phyloP scores from a whole-genome alignment of 2,797 vertebrate genomes.

The Sylvia borin region DNA sequence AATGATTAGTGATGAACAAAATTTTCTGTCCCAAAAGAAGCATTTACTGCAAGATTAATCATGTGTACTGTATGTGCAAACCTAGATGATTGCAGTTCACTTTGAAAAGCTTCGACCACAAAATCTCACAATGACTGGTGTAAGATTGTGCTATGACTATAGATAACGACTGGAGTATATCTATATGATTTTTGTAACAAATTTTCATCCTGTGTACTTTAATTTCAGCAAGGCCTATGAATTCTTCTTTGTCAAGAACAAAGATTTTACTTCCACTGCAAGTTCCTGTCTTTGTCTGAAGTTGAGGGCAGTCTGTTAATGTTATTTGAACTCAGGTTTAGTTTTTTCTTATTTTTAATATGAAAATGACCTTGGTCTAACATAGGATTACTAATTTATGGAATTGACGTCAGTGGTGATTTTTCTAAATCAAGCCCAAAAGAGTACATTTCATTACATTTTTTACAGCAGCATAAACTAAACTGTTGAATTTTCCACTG shows the following conservation, averaged over 20 bases:
- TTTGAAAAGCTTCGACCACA: neutral
- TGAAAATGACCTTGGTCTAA: conserved; percentile 59
- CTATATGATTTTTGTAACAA: neutral
- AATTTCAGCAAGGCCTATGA: neutral
- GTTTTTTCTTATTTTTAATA: conserved; percentile 32
- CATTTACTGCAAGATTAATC: neutral
- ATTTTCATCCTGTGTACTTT: neutral
- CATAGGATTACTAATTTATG: conserved; percentile 56
- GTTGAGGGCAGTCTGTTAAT: conserved; percentile 5
- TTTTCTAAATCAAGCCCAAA: conserved; percentile 58
- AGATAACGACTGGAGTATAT: neutral
- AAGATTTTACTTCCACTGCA: neutral
- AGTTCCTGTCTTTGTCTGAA: conserved; percentile 40
- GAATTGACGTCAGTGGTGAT: conserved; percentile 55
- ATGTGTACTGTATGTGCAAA: neutral
- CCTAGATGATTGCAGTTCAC: neutral
- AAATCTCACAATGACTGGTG: neutral
- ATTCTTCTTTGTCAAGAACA: conserved; percentile 7
- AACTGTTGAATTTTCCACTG: conserved; percentile 39
- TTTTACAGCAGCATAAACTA: conserved; percentile 54
- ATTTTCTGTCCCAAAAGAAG: neutral
- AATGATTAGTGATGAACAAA: neutral
- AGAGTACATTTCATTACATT: conserved; percentile 51
- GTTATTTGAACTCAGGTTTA: conserved; percentile 31
- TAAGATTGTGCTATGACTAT: neutral